These are phyloP conservation scores for Gadus chalcogrammus DNA, from an alignment of 2,113 vertebrate species.

Conservation along the genomic window DNA sequence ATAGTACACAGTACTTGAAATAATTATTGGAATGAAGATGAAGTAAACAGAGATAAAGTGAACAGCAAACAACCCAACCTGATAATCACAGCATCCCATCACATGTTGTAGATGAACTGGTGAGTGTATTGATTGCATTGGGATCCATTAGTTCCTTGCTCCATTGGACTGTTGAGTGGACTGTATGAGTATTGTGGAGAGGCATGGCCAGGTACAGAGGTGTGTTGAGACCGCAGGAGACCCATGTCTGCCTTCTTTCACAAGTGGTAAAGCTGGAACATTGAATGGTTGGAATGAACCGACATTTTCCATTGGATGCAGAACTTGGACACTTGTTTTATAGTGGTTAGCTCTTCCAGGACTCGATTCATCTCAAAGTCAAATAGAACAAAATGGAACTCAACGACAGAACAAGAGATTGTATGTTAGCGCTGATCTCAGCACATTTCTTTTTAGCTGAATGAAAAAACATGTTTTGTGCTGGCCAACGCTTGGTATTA, in stretches of 20 bases:
- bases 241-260: slow-evolving; percentile 5
- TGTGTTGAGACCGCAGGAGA: slow-evolving; percentile 16
- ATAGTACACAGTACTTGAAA: neutral
- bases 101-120: too few species aligned
- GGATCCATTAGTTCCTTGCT: neutral
- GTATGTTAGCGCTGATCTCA: slow-evolving; percentile 51
- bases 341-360: slow-evolving; percentile 69
- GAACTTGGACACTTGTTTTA: slow-evolving; percentile 72
- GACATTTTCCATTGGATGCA: slow-evolving; percentile 72
- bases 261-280: slow-evolving; percentile 49
- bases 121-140: too few species aligned
- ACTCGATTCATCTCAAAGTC: slow-evolving; percentile 66
- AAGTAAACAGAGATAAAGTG: neutral
- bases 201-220: neutral
- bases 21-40: neutral
- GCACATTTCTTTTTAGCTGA: slow-evolving; percentile 53
- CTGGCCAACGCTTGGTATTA: slow-evolving; percentile 35
- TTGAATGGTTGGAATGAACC: slow-evolving; percentile 62
- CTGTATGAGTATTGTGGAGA: neutral
- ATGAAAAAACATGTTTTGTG: slow-evolving; percentile 52
- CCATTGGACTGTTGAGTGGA: neutral
- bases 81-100: neutral
- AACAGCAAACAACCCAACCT: neutral
- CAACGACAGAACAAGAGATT: slow-evolving; percentile 20
- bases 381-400: slow-evolving; percentile 50